Evolutionary conservation across 2,113 vertebrate genomes (phyloP).

Genomic region (Trematocara unimaculatum): DNA sequence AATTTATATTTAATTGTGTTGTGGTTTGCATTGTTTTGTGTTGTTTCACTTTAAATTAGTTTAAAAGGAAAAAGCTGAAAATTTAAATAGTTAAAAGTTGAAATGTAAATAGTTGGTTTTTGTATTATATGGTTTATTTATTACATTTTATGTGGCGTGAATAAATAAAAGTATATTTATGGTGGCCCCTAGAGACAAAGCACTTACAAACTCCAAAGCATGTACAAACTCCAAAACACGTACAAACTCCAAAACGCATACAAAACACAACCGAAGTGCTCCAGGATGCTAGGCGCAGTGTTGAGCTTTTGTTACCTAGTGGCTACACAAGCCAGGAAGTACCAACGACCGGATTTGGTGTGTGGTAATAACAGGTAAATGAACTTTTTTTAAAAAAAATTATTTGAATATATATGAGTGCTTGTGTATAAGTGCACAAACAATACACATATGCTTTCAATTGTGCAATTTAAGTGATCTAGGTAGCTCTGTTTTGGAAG

Average conservation of each 20-base stretch:
- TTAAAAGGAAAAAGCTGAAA: no score
- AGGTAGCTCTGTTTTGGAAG: background rate
- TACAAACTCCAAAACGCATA: fast-evolving
- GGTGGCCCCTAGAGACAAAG: no score
- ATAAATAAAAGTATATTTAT: no score
- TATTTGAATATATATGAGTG: background rate
- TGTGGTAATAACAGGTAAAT: background rate
- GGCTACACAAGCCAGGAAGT: background rate
- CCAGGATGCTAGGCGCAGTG: fast-evolving
- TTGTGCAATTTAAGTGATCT: background rate
- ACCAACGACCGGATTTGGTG: fast-evolving
- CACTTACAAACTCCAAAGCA: fast-evolving
- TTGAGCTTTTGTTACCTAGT: background rate
- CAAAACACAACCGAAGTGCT: background rate
- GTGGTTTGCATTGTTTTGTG: no score
- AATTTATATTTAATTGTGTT: no score
- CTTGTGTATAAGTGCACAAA: background rate
- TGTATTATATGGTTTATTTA: no score
- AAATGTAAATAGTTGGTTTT: no score
- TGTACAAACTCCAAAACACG: fast-evolving
- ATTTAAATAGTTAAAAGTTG: no score
- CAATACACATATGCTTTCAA: background rate
- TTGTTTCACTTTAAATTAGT: no score
- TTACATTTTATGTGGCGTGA: no score
- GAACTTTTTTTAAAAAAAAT: fast-evolving